Evolutionary conservation across 2,113 vertebrate genomes (phyloP), one percentile per base, ranked within the genome.

Genomic region (Dasyornis broadbenti): DNA sequence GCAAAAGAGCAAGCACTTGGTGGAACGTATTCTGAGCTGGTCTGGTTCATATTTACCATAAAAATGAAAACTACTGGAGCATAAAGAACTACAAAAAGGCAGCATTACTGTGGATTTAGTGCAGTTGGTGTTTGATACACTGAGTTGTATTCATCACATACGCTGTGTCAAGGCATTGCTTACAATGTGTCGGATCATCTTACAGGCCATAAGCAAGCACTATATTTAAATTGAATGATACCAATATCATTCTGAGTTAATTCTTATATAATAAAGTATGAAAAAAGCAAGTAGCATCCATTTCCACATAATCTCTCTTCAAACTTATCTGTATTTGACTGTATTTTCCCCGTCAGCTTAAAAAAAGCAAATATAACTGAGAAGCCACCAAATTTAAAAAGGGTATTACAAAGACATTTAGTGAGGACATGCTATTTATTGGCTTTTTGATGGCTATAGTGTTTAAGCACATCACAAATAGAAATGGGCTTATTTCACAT

Each of bases 71-170:
- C 86, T 86, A 90, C 80, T 84, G 82, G 61, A 97, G 95, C 96
- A 96, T 96, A 96, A 96, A 94, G 90, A 96, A 88, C 79, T 90
- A 92, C 76, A 94, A 86, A 96, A 94, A 89, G 80, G 76, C 92
- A 85, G 93, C 86, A 94, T 97, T 97, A 96, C 83, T 86, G 82
- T 86, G 92, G 96, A 90, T 97, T 97, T 97, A 96, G 95, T 90
- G 76, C 72, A 82, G 93, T 72, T 89, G 88, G 49, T 88, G 81
- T 92, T 87, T 90, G 95, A 96, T 96, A 92, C 86, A 94, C 86
- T 80, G 82, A 60, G 91, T 77, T 90, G 86, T 95, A 95, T 96
- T 95, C 96, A 96, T 88, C 83, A 15, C 89, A 75, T 89, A 82
- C 24, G 13, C 89, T 85, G 81, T 89, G 89, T 94, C 94, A 86